Conservation (phyloP, 1,140 invertebrate species). For the Drosophila saltans region DNA sequence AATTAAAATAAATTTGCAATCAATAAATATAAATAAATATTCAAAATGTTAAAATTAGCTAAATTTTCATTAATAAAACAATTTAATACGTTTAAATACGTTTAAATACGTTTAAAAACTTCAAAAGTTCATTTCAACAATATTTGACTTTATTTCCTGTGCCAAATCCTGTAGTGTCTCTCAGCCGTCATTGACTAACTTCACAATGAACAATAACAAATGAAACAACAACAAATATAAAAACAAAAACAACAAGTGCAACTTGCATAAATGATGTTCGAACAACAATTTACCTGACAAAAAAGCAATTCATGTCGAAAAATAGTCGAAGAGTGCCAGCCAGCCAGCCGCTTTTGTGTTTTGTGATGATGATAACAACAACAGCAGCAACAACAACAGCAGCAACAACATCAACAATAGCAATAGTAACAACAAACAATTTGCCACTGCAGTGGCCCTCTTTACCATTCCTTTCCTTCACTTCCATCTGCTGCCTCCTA, state of each 20-base stretch:
- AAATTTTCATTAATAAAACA: no score
- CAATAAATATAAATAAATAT: no score
- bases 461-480: background rate
- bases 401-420: slow-evolving; percentile 54
- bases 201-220: slow-evolving; percentile 12
- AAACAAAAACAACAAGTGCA: slow-evolving; percentile 41
- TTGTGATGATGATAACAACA: slow-evolving; percentile 55
- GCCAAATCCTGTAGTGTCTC: background rate
- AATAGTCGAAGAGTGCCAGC: slow-evolving; percentile 21
- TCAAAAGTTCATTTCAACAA: no score
- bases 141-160: background rate
- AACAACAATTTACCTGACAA: slow-evolving; percentile 52
- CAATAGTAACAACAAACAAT: slow-evolving; percentile 46
- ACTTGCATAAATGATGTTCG: slow-evolving; percentile 56
- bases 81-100: no score
- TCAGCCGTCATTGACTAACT: background rate
- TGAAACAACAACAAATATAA: slow-evolving; percentile 23
- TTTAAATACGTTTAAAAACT: no score
- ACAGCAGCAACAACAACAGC: slow-evolving; percentile 8
- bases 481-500: background rate
- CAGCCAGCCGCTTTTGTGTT: slow-evolving; percentile 52
- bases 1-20: no score
- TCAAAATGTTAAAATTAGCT: no score
- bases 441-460: slow-evolving; percentile 66
- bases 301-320: slow-evolving; percentile 32